These are phyloP conservation scores for Punctoribates punctum DNA, from an alignment of 2,888 invertebrate genomes.

Conservation along the genomic window DNA sequence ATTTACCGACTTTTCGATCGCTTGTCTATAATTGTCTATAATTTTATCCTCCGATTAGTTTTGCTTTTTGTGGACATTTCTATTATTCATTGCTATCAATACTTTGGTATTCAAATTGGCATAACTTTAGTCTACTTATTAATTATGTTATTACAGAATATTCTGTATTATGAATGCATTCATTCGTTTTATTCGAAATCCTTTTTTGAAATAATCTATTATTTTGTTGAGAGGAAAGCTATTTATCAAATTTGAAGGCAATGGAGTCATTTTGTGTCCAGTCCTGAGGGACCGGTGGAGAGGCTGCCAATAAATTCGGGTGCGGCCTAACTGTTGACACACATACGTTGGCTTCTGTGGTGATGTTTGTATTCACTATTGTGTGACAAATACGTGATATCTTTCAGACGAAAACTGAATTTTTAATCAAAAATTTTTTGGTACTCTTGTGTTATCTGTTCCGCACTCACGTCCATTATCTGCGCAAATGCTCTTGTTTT, in stretches of 20 bases:
- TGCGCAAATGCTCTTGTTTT: background rate
- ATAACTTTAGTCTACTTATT: too few relatives aligned
- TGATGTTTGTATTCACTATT: slow-evolving; percentile 25
- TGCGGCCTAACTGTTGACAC: slow-evolving; percentile 35
- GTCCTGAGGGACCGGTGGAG: background rate
- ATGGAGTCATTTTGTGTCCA: background rate
- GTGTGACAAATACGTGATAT: slow-evolving; percentile 13
- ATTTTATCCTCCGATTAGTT: too few relatives aligned
- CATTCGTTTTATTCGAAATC: too few relatives aligned
- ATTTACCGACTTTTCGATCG: background rate
- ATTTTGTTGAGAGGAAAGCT: background rate
- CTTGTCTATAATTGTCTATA: background rate
- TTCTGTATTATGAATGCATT: too few relatives aligned
- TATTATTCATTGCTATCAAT: too few relatives aligned
- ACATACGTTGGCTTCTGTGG: slow-evolving; percentile 23
- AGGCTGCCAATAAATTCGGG: background rate
- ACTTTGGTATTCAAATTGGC: too few relatives aligned
- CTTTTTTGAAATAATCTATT: too few relatives aligned
- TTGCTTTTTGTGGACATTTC: too few relatives aligned
- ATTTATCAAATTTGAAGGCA: slow-evolving; percentile 7
- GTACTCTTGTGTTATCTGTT: background rate
- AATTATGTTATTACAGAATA: too few relatives aligned
- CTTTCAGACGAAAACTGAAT: slow-evolving; percentile 16
- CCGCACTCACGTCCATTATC: slow-evolving; percentile 16
- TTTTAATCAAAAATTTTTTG: slow-evolving; percentile 11